Base-by-base conservation (phyloP, 2,888 invertebrate species). In the Nomada goodeniana region DNA sequence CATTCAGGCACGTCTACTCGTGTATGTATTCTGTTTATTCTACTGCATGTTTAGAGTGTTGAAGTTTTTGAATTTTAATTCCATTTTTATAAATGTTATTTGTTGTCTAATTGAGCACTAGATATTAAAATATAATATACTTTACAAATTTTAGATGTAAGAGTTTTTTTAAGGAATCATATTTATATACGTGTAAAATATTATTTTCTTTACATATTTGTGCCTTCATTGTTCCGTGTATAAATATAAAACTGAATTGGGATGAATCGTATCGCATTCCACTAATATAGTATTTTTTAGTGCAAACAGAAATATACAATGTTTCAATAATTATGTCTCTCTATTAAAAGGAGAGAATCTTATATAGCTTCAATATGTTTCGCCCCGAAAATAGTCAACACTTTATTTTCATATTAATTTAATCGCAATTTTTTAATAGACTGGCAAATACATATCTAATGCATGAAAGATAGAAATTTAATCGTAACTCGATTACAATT, bases 51-150 rank as follows among this genome's bases (percentile, higher is more conserved):
- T 89, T 89, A 89, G 89, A 89, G 89, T 91, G 93, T 93, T 93
- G 89, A 93, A 92, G 93, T 93, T 93, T 93, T 91, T 84, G 91
- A 93, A 93, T 92, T 93, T 92, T 93, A 93, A 90, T 91, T 87
- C 88, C 84, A 89, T 89, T 91, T 91, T 91, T 90, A 91, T 88
- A 86, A 88, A 88, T 91, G 91, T 92, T 92, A 92, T 84, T 91
- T 92, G 91, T 92, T 92, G 85, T 90, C 87, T 85, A 88, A 90
- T 90, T 87, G 83, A 89, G 83, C 79, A 86, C 84, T 89, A 89
- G 88, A 83, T 87, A 87, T 89, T 85, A 84, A 88, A 87, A 76
- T 84, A 82, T 89, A 84, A 84, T 83, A 76, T 80, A 83, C 72
- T 84, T 83, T 83, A 85, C 77, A 75, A 82, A 52, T 76, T 75